Evolutionary conservation across 2,888 invertebrate species (phyloP).

Genomic region (Caenorhabditis sp.): DNA sequence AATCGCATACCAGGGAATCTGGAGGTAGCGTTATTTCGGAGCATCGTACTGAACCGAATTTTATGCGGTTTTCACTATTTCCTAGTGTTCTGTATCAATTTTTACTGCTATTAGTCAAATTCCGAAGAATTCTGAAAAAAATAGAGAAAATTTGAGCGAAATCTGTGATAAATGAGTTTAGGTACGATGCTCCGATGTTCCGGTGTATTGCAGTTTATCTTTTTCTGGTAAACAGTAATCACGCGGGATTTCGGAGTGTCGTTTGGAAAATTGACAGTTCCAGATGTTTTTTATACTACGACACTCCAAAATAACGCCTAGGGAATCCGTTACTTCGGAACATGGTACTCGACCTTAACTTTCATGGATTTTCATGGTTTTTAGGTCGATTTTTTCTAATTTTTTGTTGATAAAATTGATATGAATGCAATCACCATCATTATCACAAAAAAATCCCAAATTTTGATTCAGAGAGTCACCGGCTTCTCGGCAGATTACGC

Average conservation of each 20-base stretch:
- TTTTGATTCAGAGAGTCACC: slow-evolving; percentile 66
- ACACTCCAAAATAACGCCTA: neutral
- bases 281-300: neutral
- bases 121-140: neutral
- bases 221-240: too few species aligned
- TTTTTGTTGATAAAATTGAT: too few species aligned
- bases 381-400: too few species aligned
- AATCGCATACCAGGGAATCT: neutral
- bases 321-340: neutral
- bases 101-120: too few species aligned
- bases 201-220: too few species aligned
- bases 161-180: neutral
- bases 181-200: slow-evolving; percentile 9
- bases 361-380: neutral
- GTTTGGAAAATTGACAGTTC: too few species aligned
- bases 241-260: too few species aligned
- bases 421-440: too few species aligned
- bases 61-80: too few species aligned
- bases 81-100: too few species aligned
- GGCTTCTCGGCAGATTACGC: slow-evolving; percentile 69
- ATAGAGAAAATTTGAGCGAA: neutral
- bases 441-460: too few species aligned
- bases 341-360: neutral
- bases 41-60: neutral
- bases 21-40: neutral